These are phyloP conservation scores for Lycaena phlaeas DNA, from an alignment of 2,888 invertebrate genomes.

Conservation along the genomic window DNA sequence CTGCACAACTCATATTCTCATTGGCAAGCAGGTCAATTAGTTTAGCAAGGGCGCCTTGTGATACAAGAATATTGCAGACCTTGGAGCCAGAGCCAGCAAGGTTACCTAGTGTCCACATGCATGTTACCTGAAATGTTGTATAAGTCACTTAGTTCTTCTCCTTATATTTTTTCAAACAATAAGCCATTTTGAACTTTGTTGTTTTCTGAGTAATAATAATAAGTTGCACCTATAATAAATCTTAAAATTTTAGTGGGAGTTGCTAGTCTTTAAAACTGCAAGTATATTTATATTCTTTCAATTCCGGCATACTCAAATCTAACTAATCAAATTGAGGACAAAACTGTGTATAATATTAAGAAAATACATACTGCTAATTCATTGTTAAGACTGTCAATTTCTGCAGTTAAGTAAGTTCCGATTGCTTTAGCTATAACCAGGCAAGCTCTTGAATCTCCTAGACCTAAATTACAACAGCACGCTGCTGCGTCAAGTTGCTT, in stretches of 20 bases:
- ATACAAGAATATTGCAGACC: constrained; percentile 28
- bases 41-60: constrained; percentile 39
- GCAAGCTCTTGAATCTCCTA: constrained; percentile 57
- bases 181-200: too few relatives aligned
- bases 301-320: too few relatives aligned
- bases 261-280: too few relatives aligned
- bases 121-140: constrained; percentile 41
- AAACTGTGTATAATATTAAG: too few relatives aligned
- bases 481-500: constrained; percentile 64
- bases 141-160: too few relatives aligned
- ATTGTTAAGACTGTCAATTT: constrained; percentile 33
- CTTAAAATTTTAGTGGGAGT: too few relatives aligned
- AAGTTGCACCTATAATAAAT: too few relatives aligned
- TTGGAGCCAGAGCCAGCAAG: constrained; percentile 34
- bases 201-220: too few relatives aligned
- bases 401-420: constrained; percentile 58
- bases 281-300: too few relatives aligned
- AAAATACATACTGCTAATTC: constrained; percentile 47
- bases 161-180: too few relatives aligned
- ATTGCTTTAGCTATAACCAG: constrained; percentile 49
- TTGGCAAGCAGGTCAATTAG: constrained; percentile 27
- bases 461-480: constrained; percentile 70
- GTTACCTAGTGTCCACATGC: constrained; percentile 57
- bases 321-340: neutral
- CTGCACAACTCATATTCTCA: constrained; percentile 33